phyloP scores from a whole-genome alignment of 2,888 invertebrate genomes.

The Hesperia comma region DNA sequence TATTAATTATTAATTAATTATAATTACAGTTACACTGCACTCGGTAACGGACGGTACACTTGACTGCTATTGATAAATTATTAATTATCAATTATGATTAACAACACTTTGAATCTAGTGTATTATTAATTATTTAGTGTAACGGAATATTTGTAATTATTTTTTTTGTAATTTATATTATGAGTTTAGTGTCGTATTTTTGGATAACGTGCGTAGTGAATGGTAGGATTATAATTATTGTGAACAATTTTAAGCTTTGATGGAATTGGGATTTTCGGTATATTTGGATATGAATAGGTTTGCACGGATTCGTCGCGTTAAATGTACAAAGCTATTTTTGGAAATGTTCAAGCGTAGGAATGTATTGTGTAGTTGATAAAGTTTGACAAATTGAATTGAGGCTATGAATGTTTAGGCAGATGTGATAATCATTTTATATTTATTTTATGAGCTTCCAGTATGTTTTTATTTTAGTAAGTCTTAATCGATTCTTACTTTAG shows the following conservation, averaged over 20 bases:
- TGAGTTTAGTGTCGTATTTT: slow-evolving; percentile 7
- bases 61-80: slow-evolving; percentile 26
- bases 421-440: not conserved
- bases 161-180: not conserved
- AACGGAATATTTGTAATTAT: slow-evolving; percentile 9
- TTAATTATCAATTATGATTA: slow-evolving; percentile 23
- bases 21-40: slow-evolving; percentile 32
- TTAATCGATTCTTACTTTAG: too few relatives aligned
- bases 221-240: not conserved
- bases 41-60: slow-evolving; percentile 23
- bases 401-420: not conserved
- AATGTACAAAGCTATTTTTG: slow-evolving; percentile 15
- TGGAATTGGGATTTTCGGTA: slow-evolving; percentile 9
- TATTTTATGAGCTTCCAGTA: not conserved
- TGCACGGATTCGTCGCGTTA: slow-evolving; percentile 12
- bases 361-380: slow-evolving; percentile 1
- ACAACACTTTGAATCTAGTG: slow-evolving; percentile 2
- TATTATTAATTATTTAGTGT: slow-evolving; percentile 11
- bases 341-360: slow-evolving; percentile 2
- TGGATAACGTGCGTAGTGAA: slow-evolving; percentile 11
- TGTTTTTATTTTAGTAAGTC: too few relatives aligned
- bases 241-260: slow-evolving; percentile 8
- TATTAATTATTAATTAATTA: slow-evolving; percentile 27
- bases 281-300: slow-evolving; percentile 7
- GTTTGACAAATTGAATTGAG: not conserved